Evolutionary conservation across 30 jellyfish, hydroid and myxozoan species (phyloP), one percentile per base, ranked within the genome.

Genomic region (Cassiopea xamachana): DNA sequence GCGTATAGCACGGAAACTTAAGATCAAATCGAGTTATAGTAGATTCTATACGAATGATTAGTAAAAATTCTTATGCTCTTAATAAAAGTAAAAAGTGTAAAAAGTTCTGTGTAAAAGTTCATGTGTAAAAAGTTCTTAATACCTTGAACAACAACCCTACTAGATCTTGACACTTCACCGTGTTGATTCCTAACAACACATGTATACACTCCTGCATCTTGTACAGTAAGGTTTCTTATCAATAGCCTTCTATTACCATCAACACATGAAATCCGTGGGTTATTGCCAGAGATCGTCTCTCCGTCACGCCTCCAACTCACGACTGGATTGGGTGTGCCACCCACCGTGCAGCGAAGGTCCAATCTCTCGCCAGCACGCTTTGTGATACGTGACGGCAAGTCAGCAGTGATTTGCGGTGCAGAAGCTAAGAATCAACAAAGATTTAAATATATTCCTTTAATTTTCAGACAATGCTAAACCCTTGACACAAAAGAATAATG

Each of bases 191-290:
- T 86, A 17, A 72, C 87, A 46, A 77, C 58, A 64, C 93, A 86
- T 2, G 93, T 39, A 72, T 86, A 86, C 10, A 60, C 45, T 1
- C 93, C 93, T 8, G 93, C 93, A 74, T 86, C 93, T 7, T 86
- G 88, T 16, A 19, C 39, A 6, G 55, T 59, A 71, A 86, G 78
- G 46, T 10, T 55, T 46, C 82, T 43, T 1, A 86, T 47, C 58
- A 60, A 6, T 44, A 86, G 81, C 47, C 80, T 60, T 47, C 78
- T 77, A 18, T 51, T 73, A 14, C 82, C 87, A 39, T 86, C 73
- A 1, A 64, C 17, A 17, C 18, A 55, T 43, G 50, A 73, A 73
- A 75, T 0, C n/a, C 87, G 67, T 4, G 87, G 87, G 82, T 74
- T 49, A 46, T 67, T 86, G 48, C 61, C 74, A 16, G 2, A 43